Evolutionary conservation across 2,797 vertebrate species (phyloP).

Genomic region (Chlorospingus semifuscus): DNA sequence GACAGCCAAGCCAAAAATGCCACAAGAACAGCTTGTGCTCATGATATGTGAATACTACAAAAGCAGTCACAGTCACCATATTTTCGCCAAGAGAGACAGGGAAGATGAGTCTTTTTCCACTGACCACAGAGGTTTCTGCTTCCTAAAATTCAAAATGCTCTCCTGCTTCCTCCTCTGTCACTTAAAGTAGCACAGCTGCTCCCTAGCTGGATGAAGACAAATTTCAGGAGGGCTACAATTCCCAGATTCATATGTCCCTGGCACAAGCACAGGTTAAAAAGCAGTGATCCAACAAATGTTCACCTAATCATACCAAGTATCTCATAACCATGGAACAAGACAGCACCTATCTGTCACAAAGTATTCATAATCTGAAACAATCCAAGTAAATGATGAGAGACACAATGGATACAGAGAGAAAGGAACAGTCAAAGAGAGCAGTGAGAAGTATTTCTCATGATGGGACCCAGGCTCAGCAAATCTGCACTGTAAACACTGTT

Average conservation of each 20-base stretch:
- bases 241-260: background rate
- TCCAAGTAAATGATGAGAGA: background rate
- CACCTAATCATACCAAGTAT: background rate
- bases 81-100: background rate
- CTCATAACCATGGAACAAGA: background rate
- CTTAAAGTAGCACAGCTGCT: background rate
- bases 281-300: background rate
- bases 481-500: background rate
- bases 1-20: constrained; percentile 13
- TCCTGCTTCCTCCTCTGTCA: background rate
- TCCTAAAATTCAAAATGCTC: background rate
- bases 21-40: constrained; percentile 9
- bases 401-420: background rate
- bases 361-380: background rate
- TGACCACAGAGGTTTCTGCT: background rate
- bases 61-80: background rate
- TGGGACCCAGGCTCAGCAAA: background rate
- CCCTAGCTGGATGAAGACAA: background rate
- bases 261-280: background rate
- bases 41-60: background rate
- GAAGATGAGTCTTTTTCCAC: background rate
- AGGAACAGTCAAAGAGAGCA: background rate
- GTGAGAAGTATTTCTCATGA: background rate
- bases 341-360: background rate
- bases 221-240: background rate